Percentiles rank a stretch among this genome's conserved stretches.
Conservation (phyloP, 2,888 invertebrate genomes). For the Electrophaes corylata region DNA sequence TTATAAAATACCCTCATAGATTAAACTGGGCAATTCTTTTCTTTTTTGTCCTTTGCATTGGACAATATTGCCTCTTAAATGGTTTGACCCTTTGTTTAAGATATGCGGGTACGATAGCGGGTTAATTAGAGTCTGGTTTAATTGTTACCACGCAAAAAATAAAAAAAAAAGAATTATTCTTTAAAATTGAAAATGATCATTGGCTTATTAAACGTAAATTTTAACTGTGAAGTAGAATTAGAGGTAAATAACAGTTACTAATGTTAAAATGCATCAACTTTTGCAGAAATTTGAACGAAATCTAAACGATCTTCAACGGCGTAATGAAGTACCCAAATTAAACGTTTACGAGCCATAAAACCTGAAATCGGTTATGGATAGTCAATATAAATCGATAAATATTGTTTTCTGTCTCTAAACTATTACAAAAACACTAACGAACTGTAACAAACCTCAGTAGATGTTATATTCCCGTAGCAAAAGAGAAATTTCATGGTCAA, state of each 20-base stretch:
- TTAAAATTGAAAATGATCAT: background rate
- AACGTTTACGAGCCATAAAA: constrained; percentile 28
- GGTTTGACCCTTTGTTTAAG: constrained; percentile 66
- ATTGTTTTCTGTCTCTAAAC: constrained; percentile 39
- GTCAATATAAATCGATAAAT: constrained; percentile 40
- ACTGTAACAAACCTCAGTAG: constrained; percentile 53
- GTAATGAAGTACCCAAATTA: constrained; percentile 10
- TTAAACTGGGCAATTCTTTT: constrained; percentile 73
- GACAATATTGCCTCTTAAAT: constrained; percentile 74
- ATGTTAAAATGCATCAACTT: background rate
- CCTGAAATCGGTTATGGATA: constrained; percentile 33
- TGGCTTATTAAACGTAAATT: too few relatives aligned
- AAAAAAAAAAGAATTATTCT: background rate
- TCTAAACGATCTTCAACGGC: background rate
- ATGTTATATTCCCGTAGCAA: constrained; percentile 63
- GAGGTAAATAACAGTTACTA: background rate
- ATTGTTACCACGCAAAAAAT: constrained; percentile 41
- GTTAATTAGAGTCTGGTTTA: constrained; percentile 61
- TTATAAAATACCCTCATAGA: constrained; percentile 80
- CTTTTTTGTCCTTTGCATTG: constrained; percentile 71
- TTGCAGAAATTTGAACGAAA: background rate
- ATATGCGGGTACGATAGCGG: constrained; percentile 74
- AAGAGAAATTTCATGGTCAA: constrained; percentile 81
- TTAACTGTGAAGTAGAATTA: too few relatives aligned
- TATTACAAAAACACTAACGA: constrained; percentile 41